Percentiles rank a stretch among this genome's conserved stretches.
These are phyloP conservation scores for Glyptemys insculpta DNA, from an alignment of 2,797 vertebrate species.

Conservation along the genomic window DNA sequence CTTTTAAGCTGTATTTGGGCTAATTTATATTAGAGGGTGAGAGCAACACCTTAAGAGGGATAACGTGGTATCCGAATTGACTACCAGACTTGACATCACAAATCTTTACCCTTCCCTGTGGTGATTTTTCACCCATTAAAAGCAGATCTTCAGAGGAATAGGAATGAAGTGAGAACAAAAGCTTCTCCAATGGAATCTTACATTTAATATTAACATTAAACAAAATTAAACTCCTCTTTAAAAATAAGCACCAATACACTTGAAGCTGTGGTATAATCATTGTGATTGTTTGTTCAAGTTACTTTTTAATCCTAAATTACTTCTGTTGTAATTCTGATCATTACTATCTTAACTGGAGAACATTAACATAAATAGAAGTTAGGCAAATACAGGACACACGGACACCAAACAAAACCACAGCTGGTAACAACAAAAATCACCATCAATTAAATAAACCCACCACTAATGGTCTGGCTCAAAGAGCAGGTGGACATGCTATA, in stretches of 20 bases:
- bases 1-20: not conserved
- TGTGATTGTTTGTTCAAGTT: not conserved
- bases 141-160: not conserved
- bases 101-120: not conserved
- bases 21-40: not conserved
- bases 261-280: not conserved
- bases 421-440: not conserved
- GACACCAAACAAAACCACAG: not conserved
- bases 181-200: not conserved
- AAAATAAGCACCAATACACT: not conserved
- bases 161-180: not conserved
- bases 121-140: not conserved
- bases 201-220: not conserved
- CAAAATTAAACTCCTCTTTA: not conserved
- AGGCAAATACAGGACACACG: not conserved
- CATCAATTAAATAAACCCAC: not conserved
- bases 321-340: not conserved
- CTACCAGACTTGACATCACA: not conserved
- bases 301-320: not conserved
- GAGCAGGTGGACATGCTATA: fast-evolving
- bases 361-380: not conserved
- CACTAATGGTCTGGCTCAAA: not conserved
- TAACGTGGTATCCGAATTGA: not conserved
- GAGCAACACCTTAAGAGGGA: not conserved
- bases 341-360: not conserved